Conservation (phyloP, 2,797 vertebrate genomes). For the Cuculus canorus region DNA sequence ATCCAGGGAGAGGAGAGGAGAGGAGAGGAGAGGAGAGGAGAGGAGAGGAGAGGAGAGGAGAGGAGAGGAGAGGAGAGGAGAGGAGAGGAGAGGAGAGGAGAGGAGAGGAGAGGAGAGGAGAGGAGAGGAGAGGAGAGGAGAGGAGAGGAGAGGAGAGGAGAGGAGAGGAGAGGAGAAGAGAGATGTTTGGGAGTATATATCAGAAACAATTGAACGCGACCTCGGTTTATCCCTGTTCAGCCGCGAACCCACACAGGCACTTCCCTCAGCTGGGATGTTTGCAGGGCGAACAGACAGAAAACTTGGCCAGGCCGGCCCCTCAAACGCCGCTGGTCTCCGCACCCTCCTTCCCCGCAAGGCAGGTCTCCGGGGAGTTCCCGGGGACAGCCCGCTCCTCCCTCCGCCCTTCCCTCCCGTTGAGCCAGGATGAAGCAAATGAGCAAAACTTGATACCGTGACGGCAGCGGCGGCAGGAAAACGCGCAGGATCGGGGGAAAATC, state of each 20-base stretch:
- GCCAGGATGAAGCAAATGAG: not conserved
- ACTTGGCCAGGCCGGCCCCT: no score
- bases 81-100: rapidly evolving
- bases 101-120: no score
- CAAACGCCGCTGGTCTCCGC: not conserved
- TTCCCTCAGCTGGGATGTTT: not conserved
- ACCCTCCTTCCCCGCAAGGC: not conserved
- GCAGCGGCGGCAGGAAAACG: not conserved
- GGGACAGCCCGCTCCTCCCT: not conserved
- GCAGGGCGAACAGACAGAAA: not conserved
- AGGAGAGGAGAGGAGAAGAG: not conserved
- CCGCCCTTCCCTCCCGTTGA: not conserved
- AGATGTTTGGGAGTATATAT: not conserved
- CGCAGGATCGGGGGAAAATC: rapidly evolving
- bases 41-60: not conserved
- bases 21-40: not conserved
- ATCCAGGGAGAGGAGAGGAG: not conserved
- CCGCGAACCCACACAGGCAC: not conserved
- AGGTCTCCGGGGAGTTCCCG: not conserved
- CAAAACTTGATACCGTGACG: not conserved
- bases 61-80: not conserved
- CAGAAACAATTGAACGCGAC: not conserved
- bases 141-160: no score
- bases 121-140: no score
- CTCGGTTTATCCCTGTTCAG: not conserved